These are phyloP conservation scores for Mormoops blainvillei DNA, from an alignment of 2,113 vertebrate genomes.

Conservation along the genomic window DNA sequence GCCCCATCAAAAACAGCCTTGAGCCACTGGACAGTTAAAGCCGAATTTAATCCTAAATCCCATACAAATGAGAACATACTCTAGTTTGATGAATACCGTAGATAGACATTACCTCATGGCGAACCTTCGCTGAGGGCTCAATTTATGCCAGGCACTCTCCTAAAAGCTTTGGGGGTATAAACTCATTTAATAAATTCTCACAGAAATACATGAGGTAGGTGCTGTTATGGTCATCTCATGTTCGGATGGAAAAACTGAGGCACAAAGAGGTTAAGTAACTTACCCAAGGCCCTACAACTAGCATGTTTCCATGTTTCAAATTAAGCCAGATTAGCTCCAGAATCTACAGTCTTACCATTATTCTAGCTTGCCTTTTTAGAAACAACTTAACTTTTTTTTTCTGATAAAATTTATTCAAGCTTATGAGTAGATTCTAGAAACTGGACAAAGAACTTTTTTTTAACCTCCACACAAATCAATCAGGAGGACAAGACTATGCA, in stretches of 20 bases:
- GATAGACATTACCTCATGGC: neutral
- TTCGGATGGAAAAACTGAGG: neutral
- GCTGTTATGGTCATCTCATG: neutral
- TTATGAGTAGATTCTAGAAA: neutral
- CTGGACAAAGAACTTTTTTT: neutral
- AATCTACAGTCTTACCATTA: neutral
- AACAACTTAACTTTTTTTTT: constrained; percentile 56
- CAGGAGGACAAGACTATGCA: constrained; percentile 68
- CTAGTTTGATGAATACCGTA: neutral
- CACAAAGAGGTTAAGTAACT: neutral
- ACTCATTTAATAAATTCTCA: neutral
- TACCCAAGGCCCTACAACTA: neutral
- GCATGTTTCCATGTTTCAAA: neutral
- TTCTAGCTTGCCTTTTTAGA: constrained; percentile 44
- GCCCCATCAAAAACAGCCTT: constrained; percentile 58
- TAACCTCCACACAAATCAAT: neutral
- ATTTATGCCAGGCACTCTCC: neutral
- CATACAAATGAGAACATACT: constrained; percentile 39
- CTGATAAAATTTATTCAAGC: constrained; percentile 65
- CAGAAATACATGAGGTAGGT: neutral
- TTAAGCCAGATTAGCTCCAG: neutral
- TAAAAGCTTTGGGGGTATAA: neutral
- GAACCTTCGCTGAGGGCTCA: neutral
- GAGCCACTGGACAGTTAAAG: constrained; percentile 50
- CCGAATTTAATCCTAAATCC: constrained; percentile 54